Evolutionary conservation across 2,888 invertebrate genomes (phyloP).

Genomic region (Thymelicus sylvestris): DNA sequence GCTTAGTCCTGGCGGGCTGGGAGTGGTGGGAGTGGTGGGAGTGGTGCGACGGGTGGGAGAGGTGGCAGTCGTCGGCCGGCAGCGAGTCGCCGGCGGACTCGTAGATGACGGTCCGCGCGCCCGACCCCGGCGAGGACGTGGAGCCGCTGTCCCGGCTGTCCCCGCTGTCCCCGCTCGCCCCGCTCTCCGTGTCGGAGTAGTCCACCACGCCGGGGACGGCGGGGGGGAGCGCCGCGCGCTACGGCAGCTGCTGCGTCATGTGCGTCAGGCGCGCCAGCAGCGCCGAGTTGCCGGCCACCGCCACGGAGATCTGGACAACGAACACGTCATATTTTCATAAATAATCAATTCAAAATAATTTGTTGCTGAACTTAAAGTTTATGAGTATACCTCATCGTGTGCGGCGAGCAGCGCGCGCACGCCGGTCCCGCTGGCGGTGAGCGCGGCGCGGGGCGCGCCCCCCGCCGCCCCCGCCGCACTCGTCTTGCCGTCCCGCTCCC

Average conservation of each 20-base stretch:
- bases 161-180: background rate
- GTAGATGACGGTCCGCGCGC: constrained; percentile 52
- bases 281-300: constrained; percentile 55
- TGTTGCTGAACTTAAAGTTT: too few relatives aligned
- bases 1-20: constrained; percentile 33
- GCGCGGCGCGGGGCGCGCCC: constrained; percentile 28
- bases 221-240: constrained; percentile 12
- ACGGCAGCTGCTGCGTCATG: constrained; percentile 40
- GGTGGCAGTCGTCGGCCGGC: constrained; percentile 16
- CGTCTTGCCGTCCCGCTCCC: background rate
- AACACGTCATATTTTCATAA: too few relatives aligned
- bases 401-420: constrained; percentile 64
- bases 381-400: constrained; percentile 57
- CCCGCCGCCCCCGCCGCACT: background rate
- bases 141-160: background rate
- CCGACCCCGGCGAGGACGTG: constrained; percentile 48
- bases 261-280: constrained; percentile 51
- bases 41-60: too few relatives aligned
- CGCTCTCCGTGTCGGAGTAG: constrained; percentile 19
- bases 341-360: too few relatives aligned
- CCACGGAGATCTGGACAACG: constrained; percentile 40
- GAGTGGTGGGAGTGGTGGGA: too few relatives aligned
- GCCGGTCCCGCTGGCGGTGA: constrained; percentile 54
- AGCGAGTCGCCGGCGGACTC: constrained; percentile 41
- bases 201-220: constrained; percentile 12